Evolutionary conservation across 2,797 vertebrate genomes (phyloP), one percentile per base, ranked within the genome.

Genomic region (Philypnodon macrostomus): DNA sequence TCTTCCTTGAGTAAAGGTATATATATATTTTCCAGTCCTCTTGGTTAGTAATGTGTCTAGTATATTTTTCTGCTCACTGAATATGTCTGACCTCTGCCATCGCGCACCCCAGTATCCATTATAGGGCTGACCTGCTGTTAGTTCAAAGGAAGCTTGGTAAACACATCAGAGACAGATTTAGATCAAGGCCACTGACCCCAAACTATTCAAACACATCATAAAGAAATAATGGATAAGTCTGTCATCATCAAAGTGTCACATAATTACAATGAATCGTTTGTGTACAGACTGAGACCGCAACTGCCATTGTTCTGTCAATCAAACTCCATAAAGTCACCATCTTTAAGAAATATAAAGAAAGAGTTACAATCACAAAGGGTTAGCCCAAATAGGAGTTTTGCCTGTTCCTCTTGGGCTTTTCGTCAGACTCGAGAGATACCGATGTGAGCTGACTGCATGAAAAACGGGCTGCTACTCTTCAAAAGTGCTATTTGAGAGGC

Each of bases 51-150:
- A n/a, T n/a, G n/a, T n/a, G n/a, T n/a, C n/a, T n/a, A n/a, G n/a
- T 58, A 41, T n/a, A 27, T 47, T 52, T 36, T 53, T 47, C 17
- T 33, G 18, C n/a, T n/a, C n/a, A n/a, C n/a, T n/a, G n/a, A n/a
- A n/a, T n/a, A n/a, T n/a, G n/a, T 8, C 29, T 30, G 27, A 12
- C 27, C 14, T 16, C 40, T 30, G 41, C 11, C 16, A 18, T 11
- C 1, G 13, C 10, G n/a, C n/a, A n/a, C n/a, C n/a, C n/a, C n/a
- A n/a, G n/a, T n/a, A n/a, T 30, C 27, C 27, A 31, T 13, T 40
- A 18, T 18, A 8, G 14, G 12, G 12, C n/a, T 44, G 27, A 44
- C 27, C 27, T 44, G 16, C 5, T 44, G 27, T 44, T 27, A 16
- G 26, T 27, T 23, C 39, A 29, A 5, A 42, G 24, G 41, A 42